These are phyloP conservation scores for Columba livia DNA, from an alignment of 2,113 vertebrate genomes.

Conservation along the genomic window DNA sequence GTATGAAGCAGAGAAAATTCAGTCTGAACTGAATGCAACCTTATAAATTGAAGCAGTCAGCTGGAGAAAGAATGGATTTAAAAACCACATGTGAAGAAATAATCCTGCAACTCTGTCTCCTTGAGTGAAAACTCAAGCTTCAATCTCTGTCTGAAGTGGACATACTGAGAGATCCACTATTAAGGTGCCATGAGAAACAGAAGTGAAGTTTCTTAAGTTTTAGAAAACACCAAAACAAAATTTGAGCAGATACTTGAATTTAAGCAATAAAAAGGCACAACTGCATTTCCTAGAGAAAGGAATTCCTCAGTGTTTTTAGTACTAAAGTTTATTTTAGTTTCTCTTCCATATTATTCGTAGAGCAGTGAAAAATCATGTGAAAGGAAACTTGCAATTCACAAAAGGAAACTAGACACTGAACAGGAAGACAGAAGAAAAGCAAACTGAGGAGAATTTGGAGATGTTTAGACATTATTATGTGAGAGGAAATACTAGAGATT, in stretches of 20 bases:
- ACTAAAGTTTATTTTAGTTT: not conserved
- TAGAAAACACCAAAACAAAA: not conserved
- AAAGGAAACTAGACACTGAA: not conserved
- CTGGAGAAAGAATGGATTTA: not conserved
- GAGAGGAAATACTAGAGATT: not conserved
- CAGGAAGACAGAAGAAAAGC: not conserved
- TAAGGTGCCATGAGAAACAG: not conserved
- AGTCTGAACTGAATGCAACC: accelerated
- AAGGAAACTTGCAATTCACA: not conserved
- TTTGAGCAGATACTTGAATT: not conserved
- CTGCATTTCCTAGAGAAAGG: not conserved
- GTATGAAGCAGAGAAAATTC: not conserved
- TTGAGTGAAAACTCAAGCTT: not conserved
- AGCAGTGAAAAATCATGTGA: not conserved
- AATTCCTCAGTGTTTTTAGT: not conserved
- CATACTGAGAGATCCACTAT: not conserved
- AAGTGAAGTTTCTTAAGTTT: not conserved
- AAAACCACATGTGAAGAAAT: not conserved
- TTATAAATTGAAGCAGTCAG: not conserved
- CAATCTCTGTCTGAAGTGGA: not conserved
- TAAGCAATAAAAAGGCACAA: not conserved
- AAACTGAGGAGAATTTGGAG: not conserved
- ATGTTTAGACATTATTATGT: not conserved
- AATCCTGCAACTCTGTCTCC: not conserved
- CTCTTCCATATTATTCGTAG: not conserved